Base-by-base conservation (phyloP, 2,113 vertebrate genomes). In the Sclerurus mexicanus region DNA sequence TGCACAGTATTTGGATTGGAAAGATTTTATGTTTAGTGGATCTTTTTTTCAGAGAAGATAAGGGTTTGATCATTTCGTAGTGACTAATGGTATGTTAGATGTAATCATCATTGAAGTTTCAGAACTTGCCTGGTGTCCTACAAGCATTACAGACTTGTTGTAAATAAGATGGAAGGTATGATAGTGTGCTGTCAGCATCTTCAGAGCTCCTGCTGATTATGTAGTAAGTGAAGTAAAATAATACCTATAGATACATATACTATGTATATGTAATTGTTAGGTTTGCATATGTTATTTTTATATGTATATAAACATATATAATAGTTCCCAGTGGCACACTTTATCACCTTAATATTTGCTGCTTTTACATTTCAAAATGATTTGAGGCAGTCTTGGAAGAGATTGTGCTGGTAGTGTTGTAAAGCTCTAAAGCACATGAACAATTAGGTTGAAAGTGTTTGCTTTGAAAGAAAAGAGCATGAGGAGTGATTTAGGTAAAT, bases 191-290 rank as follows among this genome's bases (percentile, higher is more conserved):
- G 21, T 39, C 47, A 68, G 37, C 6, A 3, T 72, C 66, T 85
- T 62, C 7, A 3, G 18, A 62, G 56, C n/a, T 80, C 19, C 72
- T 75, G 22, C 37, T 74, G 35, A 14, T 63, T 12, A 30, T 56
- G 4, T 30, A 42, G 4, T 33, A 17, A 39, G 30, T 42, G 50
- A 87, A 37, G 27, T 83, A 73, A 68, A 55, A n/a, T n/a, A 50
- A 9, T 24, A 21, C 10, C 14, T 84, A 1, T 16, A 13, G 10
- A 18, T 55, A 11, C 1, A 46, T 4, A 16, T 19, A 24, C 2
- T 4, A 6, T 37, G 35, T 3, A 15, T n/a, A 27, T 28, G 7
- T 33, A 53, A 3, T 25, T 44, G 30, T 52, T 64, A 14, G 5
- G 12, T 72, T 58, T 85, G 13, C 14, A 15, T 58, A n/a, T 58